Evolutionary conservation across 2,888 invertebrate species (phyloP), one percentile per base, ranked within the genome.

Genomic region (Amphipyra berbera): DNA sequence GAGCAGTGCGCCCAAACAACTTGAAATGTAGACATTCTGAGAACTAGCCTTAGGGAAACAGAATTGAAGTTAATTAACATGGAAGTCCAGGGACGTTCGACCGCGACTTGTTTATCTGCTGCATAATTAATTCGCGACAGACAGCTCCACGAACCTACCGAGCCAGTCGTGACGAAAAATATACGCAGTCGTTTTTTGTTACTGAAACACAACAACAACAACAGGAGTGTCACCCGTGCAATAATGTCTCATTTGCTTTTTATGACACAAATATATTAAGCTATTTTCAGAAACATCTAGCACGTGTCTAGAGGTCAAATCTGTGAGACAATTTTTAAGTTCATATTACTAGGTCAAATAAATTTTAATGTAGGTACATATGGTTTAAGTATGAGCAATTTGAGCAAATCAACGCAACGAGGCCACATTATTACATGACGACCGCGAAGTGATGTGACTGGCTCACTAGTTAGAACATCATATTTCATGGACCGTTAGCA

Each of bases 391-490:
- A 88, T 83, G 85, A 79, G 76, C 92, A 92, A 93, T 93, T 93
- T 90, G 86, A 87, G 76, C 89, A 88, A 92, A 93, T 93, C 90
- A 90, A 88, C 88, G 86, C 78, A 92, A 92, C 84, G 91, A 82
- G 92, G 89, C 75, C 92, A 90, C 85, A 87, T 88, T 88, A 90
- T 56, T 73, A 68, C 83, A 54, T 53, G 70, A 61, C 71, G 73
- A 68, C 74, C 72, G 67, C 63, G 67, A 68, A 66, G 67, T 70
- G 74, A 72, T 76, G 71, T 69, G 68, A 69, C 72, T 73, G 55
- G 72, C 69, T 69, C 66, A 69, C 72, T 73, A 55, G 73, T 68
- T 75, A 54, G 77, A 71, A 73, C 77, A 68, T 80, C 71, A 75
- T 75, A 76, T 79, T 77, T 78, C 76, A 80, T 69, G 64, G 74